Base-by-base conservation (phyloP, 2,113 vertebrate species). In the Scatophagus argus region DNA sequence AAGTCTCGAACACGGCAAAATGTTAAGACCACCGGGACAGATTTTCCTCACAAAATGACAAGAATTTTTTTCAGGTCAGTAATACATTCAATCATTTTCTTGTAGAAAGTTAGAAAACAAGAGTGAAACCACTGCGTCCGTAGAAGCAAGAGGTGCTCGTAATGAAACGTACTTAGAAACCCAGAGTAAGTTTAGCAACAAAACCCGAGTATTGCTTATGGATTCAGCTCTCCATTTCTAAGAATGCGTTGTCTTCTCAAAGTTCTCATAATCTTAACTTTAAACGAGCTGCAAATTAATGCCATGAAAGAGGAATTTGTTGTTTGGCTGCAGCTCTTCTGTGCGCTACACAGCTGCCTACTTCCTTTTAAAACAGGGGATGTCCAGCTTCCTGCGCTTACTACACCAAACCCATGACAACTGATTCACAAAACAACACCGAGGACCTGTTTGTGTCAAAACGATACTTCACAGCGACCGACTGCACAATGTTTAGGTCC, bases 381-480 rank as follows among this genome's bases (percentile, higher is more conserved):
- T 92, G 90, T 92, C 92, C 91, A 88, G 80, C 85, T 92, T 90
- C 87, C 89, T 91, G 84, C 77, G 76, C 83, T 76, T 75, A 80
- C 52, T 82, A 44, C 75, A 86, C 67, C 32, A 60, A 89, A 83
- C 84, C 77, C 84, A 82, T 87, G 88, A 88, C 87, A 88, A 86
- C 58, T 65, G 68, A 83, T 67, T 88, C 64, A 89, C 58, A 66
- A 60, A 77, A 72, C 68, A 43, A 21, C 54, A 5, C 65, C 2
- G 1, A 6, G 11, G 34, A 34, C 16, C 17, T 27, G 36, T 69
- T 52, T 70, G 81, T 68, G 60, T 88, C 79, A 87, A 69, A 85
- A n/a, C 32, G 67, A 79, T 63, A 86, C 74, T 61, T 71, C 29
- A 36, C 39, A n/a, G 21, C 17, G 49, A 36, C 73, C 23, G 44